Base-by-base conservation (phyloP, 2,888 invertebrate genomes). In the Auanema freiburgensis region DNA sequence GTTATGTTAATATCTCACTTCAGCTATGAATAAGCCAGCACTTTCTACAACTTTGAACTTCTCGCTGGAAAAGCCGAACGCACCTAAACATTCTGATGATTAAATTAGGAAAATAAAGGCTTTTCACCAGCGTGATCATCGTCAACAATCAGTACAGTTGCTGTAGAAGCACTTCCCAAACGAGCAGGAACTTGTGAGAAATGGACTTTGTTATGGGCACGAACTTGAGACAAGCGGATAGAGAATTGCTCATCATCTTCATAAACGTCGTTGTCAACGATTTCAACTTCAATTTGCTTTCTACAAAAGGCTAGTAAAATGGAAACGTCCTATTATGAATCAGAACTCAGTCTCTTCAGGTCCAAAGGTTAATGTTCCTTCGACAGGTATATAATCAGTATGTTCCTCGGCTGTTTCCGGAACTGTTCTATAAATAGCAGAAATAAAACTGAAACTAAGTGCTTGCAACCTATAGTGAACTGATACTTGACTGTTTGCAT, bases 201-300 rank as follows among this genome's bases (percentile, higher is more conserved):
- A 42, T 72, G 69, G n/a, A 65, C 69, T 4, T 64, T 56, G 44
- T 71, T 63, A 66, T 69, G 74, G 12, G 76, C 76, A n/a, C 76
- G 71, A 8, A 57, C 54, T 54, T 89, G 88, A 72, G 85, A 86
- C 56, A 89, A 84, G 43, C 92, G 89, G 61, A 96, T 90, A 85
- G 92, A 95, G 86, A 98, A 97, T 86, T 97, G 94, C 86, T 98
- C 98, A 85, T 98, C 98, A 83, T 96, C 94, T 85, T 98, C 98
- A 85, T 98, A 98, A 1, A 97, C 91, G 76, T 98, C 97, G 84
- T 98, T 97, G 83, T 98, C 98, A 74, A 98, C 93, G 44, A 98
- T 93, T 83, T 92, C 91, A 52, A 98, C 88, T 63, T 89, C 89
- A 84, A 98, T 78, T 65, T 89, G 89, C 85, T 93, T 92, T 80